These are phyloP conservation scores for Scartelaos histophorus DNA, from an alignment of 2,113 vertebrate genomes.

Conservation along the genomic window DNA sequence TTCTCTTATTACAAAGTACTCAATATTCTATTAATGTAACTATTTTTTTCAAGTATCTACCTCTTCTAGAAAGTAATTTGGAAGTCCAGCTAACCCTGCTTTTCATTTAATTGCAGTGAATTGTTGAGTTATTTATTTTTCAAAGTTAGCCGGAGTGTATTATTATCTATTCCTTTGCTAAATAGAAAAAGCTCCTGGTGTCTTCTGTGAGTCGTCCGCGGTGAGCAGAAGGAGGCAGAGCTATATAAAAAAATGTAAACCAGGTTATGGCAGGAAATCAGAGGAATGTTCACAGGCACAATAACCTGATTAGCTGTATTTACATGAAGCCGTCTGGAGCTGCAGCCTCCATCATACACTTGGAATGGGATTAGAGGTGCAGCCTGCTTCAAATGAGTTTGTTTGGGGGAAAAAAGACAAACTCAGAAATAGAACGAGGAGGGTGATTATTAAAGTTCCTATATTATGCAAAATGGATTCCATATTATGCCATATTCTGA, in stretches of 20 bases:
- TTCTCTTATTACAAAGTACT: too few species aligned
- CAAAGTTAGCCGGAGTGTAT: background rate
- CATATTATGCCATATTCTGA: too few species aligned
- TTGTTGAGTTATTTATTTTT: background rate
- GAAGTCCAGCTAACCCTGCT: too few species aligned
- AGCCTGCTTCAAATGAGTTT: constrained; percentile 20
- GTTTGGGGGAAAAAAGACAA: background rate
- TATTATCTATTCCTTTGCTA: background rate
- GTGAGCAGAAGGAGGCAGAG: constrained; percentile 8
- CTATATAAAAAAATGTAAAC: constrained; percentile 28
- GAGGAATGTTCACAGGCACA: constrained; percentile 25
- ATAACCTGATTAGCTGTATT: constrained; percentile 43
- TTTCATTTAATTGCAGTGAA: too few species aligned
- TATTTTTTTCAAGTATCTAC: too few species aligned
- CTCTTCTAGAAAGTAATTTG: too few species aligned
- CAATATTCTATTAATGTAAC: too few species aligned
- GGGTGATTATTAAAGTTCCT: background rate
- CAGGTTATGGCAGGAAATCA: constrained; percentile 35
- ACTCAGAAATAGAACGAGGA: background rate
- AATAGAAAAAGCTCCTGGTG: background rate
- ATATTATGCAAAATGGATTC: too few species aligned
- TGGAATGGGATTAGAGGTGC: constrained; percentile 44
- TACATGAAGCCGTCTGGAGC: constrained; percentile 27
- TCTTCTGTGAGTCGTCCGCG: background rate
- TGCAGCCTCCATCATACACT: constrained; percentile 22